phyloP scores from a whole-genome alignment of 2,113 vertebrate genomes.

The Chionis minor region DNA sequence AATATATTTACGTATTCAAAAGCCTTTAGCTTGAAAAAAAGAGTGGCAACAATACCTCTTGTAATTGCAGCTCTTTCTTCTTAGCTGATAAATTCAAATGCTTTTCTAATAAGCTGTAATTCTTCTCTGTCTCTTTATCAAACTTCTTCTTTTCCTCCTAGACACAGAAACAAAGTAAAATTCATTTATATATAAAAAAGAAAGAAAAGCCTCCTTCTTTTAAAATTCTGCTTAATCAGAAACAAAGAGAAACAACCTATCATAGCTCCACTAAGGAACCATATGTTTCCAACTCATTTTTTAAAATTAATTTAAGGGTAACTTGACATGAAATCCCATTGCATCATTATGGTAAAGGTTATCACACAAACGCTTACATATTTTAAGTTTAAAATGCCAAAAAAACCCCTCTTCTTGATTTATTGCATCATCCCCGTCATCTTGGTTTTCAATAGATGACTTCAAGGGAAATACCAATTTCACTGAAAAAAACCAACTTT shows the following conservation, averaged over 20 bases:
- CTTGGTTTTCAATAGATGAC: neutral
- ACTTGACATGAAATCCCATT: neutral
- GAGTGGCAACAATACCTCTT: conserved; percentile 83
- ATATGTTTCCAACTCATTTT: neutral
- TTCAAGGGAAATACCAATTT: neutral
- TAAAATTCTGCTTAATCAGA: neutral
- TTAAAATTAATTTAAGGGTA: neutral
- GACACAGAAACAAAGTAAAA: neutral
- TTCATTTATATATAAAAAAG: neutral
- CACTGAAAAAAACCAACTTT: neutral
- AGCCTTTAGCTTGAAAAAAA: neutral
- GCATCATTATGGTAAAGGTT: neutral
- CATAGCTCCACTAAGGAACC: neutral
- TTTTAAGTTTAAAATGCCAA: neutral
- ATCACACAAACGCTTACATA: neutral
- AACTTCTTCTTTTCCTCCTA: conserved; percentile 96
- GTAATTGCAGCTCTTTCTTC: conserved; percentile 95
- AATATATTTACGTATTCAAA: neutral
- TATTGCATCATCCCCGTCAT: neutral
- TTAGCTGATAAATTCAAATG: conserved; percentile 93
- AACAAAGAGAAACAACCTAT: neutral
- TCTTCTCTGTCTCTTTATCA: conserved; percentile 98
- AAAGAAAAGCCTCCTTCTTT: neutral
- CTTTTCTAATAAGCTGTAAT: conserved; percentile 94
- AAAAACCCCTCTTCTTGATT: neutral